These are phyloP conservation scores for Patagioenas fasciata DNA, from an alignment of 2,113 vertebrate genomes.

Conservation along the genomic window DNA sequence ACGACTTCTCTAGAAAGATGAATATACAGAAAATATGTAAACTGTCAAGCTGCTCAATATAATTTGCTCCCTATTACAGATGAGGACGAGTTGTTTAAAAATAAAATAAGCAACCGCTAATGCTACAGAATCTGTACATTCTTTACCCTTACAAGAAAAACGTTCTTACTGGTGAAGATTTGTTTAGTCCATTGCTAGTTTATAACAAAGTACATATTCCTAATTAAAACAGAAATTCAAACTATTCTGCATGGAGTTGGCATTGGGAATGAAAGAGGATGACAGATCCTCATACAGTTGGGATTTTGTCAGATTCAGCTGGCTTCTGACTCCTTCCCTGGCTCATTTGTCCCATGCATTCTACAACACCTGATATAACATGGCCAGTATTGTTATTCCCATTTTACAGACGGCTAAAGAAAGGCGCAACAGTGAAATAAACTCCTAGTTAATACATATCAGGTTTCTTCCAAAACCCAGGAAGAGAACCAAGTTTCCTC, in stretches of 20 bases:
- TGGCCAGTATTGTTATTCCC: background rate
- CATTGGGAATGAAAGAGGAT: background rate
- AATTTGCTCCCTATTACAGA: background rate
- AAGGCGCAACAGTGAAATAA: background rate
- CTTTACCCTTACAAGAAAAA: background rate
- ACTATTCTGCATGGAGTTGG: background rate
- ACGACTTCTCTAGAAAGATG: background rate
- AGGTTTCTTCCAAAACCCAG: constrained; percentile 33
- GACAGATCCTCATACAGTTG: background rate
- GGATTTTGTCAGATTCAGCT: background rate
- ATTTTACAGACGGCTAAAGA: constrained; percentile 38
- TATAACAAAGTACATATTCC: background rate
- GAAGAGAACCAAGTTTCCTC: constrained; percentile 24
- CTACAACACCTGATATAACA: constrained; percentile 40
- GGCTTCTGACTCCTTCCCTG: background rate
- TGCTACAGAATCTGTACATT: background rate
- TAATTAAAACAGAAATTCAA: background rate
- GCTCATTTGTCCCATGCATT: background rate
- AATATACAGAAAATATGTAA: background rate
- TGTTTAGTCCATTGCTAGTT: background rate
- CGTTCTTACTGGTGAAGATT: background rate
- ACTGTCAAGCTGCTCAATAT: background rate
- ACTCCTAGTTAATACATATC: constrained; percentile 30
- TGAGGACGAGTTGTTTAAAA: background rate
- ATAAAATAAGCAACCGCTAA: background rate